These are phyloP conservation scores for Ophiothrix spiculata DNA, from an alignment of 35 echinoderm and acorn worm species.

Conservation along the genomic window DNA sequence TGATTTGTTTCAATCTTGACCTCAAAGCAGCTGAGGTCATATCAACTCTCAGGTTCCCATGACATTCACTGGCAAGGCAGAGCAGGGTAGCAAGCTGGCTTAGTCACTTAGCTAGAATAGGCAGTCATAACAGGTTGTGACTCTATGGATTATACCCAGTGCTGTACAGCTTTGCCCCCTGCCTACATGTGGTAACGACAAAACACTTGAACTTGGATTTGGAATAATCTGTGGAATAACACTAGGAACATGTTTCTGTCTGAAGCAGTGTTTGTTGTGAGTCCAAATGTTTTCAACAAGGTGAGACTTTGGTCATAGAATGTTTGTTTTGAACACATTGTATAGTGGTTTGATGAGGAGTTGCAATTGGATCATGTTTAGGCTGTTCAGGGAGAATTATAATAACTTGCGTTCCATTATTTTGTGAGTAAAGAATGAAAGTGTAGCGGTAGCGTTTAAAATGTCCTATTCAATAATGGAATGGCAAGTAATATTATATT, in stretches of 20 bases:
- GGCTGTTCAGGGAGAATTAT: too few relatives aligned
- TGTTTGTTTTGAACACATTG: background rate
- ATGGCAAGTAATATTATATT: too few relatives aligned
- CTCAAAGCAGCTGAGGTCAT: background rate
- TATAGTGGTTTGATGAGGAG: background rate
- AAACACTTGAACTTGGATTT: background rate
- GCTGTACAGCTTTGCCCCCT: background rate
- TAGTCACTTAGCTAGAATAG: too few relatives aligned
- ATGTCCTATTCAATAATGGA: too few relatives aligned
- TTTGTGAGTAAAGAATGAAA: background rate
- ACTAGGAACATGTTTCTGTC: background rate
- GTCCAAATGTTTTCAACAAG: background rate
- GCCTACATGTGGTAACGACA: background rate
- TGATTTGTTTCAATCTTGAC: background rate
- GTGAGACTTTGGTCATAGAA: background rate
- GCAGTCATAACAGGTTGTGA: background rate
- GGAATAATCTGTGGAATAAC: background rate
- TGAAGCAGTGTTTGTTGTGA: conserved; percentile 3
- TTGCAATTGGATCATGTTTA: background rate
- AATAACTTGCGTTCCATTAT: too few relatives aligned
- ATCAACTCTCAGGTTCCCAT: background rate
- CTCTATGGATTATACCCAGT: background rate
- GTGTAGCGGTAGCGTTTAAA: too few relatives aligned
- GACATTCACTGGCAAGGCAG: background rate
- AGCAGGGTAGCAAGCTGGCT: too few relatives aligned